Percentiles rank a stretch among this genome's conserved stretches.
phyloP scores from a whole-genome alignment of 1,140 invertebrate genomes.

The Harpegnathos saltator region DNA sequence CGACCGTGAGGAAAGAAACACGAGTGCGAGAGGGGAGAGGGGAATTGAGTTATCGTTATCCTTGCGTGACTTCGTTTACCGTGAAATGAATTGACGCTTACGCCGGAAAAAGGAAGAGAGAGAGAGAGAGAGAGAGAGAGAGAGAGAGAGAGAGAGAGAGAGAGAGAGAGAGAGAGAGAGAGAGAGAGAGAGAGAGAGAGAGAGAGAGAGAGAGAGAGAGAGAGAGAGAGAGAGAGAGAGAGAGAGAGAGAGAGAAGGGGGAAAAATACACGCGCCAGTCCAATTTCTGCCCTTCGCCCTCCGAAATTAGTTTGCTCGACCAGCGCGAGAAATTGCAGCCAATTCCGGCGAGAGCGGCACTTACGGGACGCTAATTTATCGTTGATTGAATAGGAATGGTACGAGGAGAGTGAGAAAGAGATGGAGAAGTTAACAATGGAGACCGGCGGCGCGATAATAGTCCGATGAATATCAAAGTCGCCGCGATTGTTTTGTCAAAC shows the following conservation, averaged over 20 bases:
- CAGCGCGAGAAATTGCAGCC: background rate
- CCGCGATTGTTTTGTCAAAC: background rate
- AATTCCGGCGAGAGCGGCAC: background rate
- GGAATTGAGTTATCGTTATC: slow-evolving; percentile 36
- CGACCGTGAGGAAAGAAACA: background rate
- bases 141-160: background rate
- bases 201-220: too few relatives aligned
- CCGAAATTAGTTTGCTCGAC: background rate
- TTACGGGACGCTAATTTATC: background rate
- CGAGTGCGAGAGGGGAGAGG: background rate
- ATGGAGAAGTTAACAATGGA: background rate
- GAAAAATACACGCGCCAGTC: background rate
- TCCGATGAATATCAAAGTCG: background rate
- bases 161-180: background rate
- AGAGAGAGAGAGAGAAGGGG: too few relatives aligned
- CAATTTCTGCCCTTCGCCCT: slow-evolving; percentile 5
- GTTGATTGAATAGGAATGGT: background rate
- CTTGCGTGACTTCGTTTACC: slow-evolving; percentile 25
- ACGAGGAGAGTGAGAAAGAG: background rate
- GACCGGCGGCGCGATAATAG: background rate
- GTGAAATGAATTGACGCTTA: slow-evolving; percentile 27
- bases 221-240: background rate
- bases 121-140: too few relatives aligned
- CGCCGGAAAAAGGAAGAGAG: too few relatives aligned
- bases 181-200: background rate